A percentile compares a stretch with the other conserved stretches of the same genome.
Evolutionary conservation across 2,797 vertebrate genomes (phyloP).

Genomic region (Delichon dasypus): DNA sequence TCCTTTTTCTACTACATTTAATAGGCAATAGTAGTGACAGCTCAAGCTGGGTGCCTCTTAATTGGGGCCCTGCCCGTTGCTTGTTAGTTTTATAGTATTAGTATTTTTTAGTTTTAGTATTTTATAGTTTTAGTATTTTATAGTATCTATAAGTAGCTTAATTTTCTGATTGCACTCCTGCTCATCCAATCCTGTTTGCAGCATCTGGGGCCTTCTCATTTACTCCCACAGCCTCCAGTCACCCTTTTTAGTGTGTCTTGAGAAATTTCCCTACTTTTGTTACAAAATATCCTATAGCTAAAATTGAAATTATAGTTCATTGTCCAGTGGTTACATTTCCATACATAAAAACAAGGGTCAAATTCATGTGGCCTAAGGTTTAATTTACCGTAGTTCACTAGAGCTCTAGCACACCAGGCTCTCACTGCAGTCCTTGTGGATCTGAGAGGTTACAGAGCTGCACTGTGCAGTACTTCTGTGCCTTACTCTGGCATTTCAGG

Average conservation of each 20-base stretch:
- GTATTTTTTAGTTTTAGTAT: not conserved
- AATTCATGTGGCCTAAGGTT: not conserved
- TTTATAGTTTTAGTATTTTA: not conserved
- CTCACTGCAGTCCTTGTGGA: not conserved
- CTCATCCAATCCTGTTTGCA: not conserved
- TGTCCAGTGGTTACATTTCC: not conserved
- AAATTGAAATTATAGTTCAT: not conserved
- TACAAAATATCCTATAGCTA: not conserved
- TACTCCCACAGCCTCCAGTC: not conserved
- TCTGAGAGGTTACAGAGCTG: not conserved
- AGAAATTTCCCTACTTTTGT: not conserved
- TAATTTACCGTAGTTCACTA: not conserved
- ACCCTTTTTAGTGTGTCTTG: not conserved
- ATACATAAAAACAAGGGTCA: not conserved
- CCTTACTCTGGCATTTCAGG: not conserved
- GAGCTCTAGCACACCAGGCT: not conserved
- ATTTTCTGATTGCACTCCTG: not conserved
- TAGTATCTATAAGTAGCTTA: not conserved
- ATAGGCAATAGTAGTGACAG: not conserved
- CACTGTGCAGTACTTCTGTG: not conserved
- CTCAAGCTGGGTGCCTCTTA: not conserved
- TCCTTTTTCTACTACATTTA: not conserved
- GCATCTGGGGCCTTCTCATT: not conserved
- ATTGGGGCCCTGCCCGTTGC: rapidly evolving
- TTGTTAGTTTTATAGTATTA: not conserved